phyloP scores from a whole-genome alignment of 2,888 invertebrate species.

The Pediacus dermestoides region DNA sequence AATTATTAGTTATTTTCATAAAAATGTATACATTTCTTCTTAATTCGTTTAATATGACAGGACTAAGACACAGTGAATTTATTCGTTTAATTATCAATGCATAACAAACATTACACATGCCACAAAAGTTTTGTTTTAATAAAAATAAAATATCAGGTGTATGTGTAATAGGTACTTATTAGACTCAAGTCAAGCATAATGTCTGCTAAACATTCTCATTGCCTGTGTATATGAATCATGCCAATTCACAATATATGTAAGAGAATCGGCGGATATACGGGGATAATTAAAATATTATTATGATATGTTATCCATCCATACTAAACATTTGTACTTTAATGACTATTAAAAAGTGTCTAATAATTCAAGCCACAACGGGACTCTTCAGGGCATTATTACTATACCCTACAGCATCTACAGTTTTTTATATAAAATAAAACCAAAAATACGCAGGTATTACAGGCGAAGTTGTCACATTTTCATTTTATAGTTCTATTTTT shows the following conservation, averaged over 20 bases:
- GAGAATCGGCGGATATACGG: not conserved
- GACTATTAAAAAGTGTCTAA: conserved; percentile 63
- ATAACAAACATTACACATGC: conserved; percentile 11
- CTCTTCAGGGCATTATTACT: not conserved
- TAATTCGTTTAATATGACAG: conserved; percentile 53
- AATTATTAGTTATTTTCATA: conserved; percentile 46
- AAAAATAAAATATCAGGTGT: too few species aligned
- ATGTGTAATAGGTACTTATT: too few species aligned
- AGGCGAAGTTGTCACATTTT: conserved; percentile 7
- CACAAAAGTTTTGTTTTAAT: conserved; percentile 1
- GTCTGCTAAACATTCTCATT: conserved; percentile 9
- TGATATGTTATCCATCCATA: conserved; percentile 46
- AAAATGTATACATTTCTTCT: conserved; percentile 50
- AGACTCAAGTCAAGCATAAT: conserved; percentile 8
- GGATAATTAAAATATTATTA: conserved; percentile 13
- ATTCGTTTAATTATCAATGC: conserved; percentile 40
- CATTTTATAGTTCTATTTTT: not conserved
- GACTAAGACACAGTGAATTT: conserved; percentile 53
- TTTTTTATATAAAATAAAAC: not conserved
- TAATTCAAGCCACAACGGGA: conserved; percentile 35
- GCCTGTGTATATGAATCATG: too few species aligned
- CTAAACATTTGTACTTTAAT: conserved; percentile 74
- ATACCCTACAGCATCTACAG: not conserved
- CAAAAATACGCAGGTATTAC: not conserved
- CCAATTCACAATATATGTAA: too few species aligned